Evolutionary conservation across 2,113 vertebrate species (phyloP).

Genomic region (Corydoras sp.): DNA sequence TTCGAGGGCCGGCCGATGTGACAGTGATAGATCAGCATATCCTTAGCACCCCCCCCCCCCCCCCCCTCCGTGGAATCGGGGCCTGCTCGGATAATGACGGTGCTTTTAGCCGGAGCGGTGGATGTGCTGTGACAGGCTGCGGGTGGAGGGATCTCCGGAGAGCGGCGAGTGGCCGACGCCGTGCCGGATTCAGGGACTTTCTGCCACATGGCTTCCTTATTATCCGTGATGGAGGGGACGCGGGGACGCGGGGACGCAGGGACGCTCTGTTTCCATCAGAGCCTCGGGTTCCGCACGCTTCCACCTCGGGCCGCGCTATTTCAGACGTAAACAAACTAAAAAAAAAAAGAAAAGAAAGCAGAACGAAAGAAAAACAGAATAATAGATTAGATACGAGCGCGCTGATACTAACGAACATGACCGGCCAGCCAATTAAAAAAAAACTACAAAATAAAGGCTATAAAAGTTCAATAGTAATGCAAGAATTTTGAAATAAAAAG

Average conservation of each 20-base stretch:
- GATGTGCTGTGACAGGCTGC: slow-evolving; percentile 31
- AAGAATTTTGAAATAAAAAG: too few species aligned
- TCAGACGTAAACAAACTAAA: too few species aligned
- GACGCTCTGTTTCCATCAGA: slow-evolving; percentile 21
- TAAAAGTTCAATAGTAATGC: too few species aligned
- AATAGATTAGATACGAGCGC: too few species aligned
- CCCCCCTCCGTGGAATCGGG: neutral
- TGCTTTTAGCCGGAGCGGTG: slow-evolving; percentile 22
- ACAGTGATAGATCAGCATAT: slow-evolving; percentile 33
- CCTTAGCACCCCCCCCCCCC: slow-evolving; percentile 23
- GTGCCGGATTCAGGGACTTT: slow-evolving; percentile 22
- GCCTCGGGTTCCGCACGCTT: neutral
- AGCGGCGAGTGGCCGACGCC: slow-evolving; percentile 12
- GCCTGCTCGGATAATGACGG: slow-evolving; percentile 37
- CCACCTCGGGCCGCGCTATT: neutral
- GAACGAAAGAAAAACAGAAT: neutral
- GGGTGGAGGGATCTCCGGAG: slow-evolving; percentile 34
- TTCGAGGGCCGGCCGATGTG: neutral
- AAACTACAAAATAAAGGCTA: neutral
- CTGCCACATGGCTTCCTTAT: slow-evolving; percentile 27
- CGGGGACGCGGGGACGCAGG: slow-evolving; percentile 5
- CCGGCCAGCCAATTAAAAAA: neutral
- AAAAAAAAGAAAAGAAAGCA: neutral
- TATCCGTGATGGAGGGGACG: slow-evolving; percentile 16
- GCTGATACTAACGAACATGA: too few species aligned